These are phyloP conservation scores for Hypotaenidia okinawae DNA, from an alignment of 2,797 vertebrate genomes.

Conservation along the genomic window DNA sequence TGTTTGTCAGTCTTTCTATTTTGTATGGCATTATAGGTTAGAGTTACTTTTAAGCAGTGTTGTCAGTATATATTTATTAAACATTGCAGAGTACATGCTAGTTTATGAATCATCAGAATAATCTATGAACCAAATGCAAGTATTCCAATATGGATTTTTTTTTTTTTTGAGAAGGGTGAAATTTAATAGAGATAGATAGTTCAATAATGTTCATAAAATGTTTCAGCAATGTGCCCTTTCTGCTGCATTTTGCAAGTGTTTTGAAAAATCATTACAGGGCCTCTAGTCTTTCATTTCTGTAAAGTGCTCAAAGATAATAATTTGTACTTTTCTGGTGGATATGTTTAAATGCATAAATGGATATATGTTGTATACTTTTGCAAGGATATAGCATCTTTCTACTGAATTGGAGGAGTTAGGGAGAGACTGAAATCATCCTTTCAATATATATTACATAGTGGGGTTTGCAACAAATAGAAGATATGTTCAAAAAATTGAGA, in stretches of 20 bases:
- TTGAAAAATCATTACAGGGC: not conserved
- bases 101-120: not conserved
- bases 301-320: not conserved
- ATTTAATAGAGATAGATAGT: not conserved
- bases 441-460: not conserved
- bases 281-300: not conserved
- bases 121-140: not conserved
- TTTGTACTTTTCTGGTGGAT: not conserved
- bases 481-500: not conserved
- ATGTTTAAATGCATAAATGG: not conserved
- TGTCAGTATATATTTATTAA: not conserved
- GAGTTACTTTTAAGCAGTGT: not conserved
- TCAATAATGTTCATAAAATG: not conserved
- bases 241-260: not conserved
- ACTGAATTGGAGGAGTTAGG: not conserved
- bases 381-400: not conserved
- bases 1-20: not conserved
- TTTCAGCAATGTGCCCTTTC: not conserved
- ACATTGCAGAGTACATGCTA: not conserved
- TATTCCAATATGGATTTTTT: not conserved
- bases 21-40: not conserved
- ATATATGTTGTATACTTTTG: not conserved
- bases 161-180: not conserved
- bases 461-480: not conserved
- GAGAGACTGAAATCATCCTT: not conserved